Percentiles rank a stretch among this genome's conserved stretches.
Conservation (phyloP, 2,113 vertebrate genomes). For the Aegypius monachus region DNA sequence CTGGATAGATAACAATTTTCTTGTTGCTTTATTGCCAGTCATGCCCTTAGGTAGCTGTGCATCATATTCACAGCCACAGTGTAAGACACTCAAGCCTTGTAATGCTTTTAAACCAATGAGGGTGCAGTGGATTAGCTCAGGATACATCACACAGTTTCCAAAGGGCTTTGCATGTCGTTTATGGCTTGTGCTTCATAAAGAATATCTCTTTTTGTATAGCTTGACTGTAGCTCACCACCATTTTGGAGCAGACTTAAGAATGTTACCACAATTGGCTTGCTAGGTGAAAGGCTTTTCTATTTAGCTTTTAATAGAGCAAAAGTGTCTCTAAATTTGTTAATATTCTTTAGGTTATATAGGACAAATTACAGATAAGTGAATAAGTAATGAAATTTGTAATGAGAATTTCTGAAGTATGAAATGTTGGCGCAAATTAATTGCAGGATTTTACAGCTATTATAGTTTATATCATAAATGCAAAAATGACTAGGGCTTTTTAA, state of each 20-base stretch:
- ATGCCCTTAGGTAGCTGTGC: background rate
- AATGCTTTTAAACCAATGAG: background rate
- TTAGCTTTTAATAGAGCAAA: constrained; percentile 77
- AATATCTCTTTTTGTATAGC: background rate
- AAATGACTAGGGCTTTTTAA: constrained; percentile 81
- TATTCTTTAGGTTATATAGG: constrained; percentile 82
- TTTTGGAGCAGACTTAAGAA: constrained; percentile 19
- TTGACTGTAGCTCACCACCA: background rate
- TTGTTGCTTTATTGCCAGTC: background rate
- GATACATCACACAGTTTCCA: background rate
- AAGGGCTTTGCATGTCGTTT: background rate
- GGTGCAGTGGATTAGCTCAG: background rate
- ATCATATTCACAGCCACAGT: background rate
- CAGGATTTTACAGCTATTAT: constrained; percentile 79
- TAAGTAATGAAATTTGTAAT: constrained; percentile 85
- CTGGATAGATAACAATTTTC: background rate
- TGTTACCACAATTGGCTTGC: constrained; percentile 49
- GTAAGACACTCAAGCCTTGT: background rate
- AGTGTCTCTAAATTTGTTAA: constrained; percentile 82
- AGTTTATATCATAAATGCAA: constrained; percentile 84
- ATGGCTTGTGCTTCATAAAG: background rate
- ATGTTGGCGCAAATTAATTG: constrained; percentile 82
- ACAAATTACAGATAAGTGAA: constrained; percentile 85
- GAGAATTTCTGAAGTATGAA: constrained; percentile 84
- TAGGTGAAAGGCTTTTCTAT: constrained; percentile 72